These are phyloP conservation scores for Notiomystis cincta DNA, from an alignment of 2,113 vertebrate genomes.

Conservation along the genomic window DNA sequence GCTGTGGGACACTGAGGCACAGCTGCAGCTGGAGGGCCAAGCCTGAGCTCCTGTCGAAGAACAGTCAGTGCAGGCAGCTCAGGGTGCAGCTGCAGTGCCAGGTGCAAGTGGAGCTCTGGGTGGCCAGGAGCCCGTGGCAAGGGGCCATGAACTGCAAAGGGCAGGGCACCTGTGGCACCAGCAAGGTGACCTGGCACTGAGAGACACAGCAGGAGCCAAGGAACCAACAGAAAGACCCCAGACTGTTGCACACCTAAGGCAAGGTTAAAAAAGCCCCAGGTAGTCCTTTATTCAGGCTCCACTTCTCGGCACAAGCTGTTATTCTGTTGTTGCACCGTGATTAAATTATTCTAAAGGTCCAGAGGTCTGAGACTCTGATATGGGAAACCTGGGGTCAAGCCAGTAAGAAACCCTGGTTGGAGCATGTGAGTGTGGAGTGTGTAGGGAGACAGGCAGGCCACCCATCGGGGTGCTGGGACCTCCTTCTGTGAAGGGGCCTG, in stretches of 20 bases:
- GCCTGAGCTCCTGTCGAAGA: background rate
- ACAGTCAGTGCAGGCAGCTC: background rate
- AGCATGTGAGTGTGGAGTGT: background rate
- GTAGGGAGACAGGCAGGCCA: background rate
- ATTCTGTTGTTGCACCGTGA: background rate
- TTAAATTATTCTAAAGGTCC: background rate
- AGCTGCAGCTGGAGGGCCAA: background rate
- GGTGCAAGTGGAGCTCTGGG: background rate
- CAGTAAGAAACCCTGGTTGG: background rate
- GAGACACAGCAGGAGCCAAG: background rate
- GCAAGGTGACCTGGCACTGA: background rate
- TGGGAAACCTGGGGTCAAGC: background rate
- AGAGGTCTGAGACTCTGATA: background rate
- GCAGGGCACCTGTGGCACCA: background rate
- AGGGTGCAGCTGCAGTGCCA: background rate
- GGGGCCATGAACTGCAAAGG: background rate
- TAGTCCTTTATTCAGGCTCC: background rate
- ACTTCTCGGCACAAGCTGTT: background rate
- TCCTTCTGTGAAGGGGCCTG: too few relatives aligned
- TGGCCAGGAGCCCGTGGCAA: accelerated
- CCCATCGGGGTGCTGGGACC: accelerated
- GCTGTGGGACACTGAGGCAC: background rate
- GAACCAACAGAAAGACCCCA: background rate
- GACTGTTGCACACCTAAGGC: background rate
- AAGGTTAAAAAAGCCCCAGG: too few relatives aligned